Conservation (phyloP, 1,140 invertebrate genomes). For the Piezodorus guildinii region DNA sequence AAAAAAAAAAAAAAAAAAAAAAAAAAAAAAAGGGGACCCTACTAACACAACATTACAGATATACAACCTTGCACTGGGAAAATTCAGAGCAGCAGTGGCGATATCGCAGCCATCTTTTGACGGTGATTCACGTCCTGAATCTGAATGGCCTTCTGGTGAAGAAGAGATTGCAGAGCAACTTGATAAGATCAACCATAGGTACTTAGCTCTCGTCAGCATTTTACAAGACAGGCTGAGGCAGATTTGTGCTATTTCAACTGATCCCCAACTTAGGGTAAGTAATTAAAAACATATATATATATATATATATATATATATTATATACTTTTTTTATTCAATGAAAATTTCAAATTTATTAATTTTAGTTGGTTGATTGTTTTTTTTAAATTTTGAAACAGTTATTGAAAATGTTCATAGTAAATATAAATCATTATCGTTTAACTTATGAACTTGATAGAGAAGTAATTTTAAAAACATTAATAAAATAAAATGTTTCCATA, state of each 20-base stretch:
- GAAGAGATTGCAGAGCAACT: slow-evolving; percentile 78
- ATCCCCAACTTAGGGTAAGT: slow-evolving; percentile 39
- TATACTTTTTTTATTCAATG: no score
- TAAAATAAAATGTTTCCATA: no score
- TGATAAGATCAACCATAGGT: slow-evolving; percentile 72
- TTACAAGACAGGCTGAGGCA: slow-evolving; percentile 48
- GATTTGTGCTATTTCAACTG: slow-evolving; percentile 36
- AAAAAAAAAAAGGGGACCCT: background rate
- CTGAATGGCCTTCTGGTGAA: slow-evolving; percentile 39
- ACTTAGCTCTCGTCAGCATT: slow-evolving; percentile 59
- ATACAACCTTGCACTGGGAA: slow-evolving; percentile 73
- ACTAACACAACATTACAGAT: slow-evolving; percentile 50
- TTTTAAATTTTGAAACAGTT: no score
- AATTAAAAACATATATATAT: no score
- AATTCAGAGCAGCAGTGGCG: slow-evolving; percentile 78
- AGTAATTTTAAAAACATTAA: no score
- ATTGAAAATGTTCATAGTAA: no score
- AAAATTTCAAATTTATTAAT: no score
- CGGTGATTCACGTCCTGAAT: slow-evolving; percentile 39
- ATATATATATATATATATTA: no score
- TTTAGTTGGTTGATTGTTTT: no score
- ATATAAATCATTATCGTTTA: no score
- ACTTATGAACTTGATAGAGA: no score
- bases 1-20: slow-evolving; percentile 6
- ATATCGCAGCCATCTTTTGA: slow-evolving; percentile 75